Evolutionary conservation across 2,113 vertebrate genomes (phyloP).

Genomic region (Theristicus caerulescens): DNA sequence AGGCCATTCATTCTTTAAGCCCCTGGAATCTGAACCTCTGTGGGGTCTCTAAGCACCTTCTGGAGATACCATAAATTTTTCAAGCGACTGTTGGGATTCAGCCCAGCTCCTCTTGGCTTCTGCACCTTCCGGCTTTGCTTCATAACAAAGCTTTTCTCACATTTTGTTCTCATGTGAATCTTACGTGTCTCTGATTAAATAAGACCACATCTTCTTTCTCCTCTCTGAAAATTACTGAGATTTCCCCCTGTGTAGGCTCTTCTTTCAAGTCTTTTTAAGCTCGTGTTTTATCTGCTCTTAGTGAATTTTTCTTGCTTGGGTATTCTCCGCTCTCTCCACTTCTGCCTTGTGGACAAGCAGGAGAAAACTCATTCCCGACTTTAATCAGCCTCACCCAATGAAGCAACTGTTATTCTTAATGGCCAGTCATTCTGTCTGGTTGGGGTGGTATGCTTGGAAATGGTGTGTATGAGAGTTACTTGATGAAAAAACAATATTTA

Average conservation of each 20-base stretch:
- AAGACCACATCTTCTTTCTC: background rate
- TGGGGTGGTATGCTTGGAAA: background rate
- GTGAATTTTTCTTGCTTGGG: background rate
- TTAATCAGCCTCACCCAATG: background rate
- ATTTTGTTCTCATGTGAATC: background rate
- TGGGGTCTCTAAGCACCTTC: constrained; percentile 37
- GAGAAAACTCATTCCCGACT: background rate
- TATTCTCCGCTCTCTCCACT: background rate
- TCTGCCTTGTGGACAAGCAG: background rate
- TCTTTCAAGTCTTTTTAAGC: background rate
- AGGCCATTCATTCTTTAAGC: constrained; percentile 3
- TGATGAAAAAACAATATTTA: background rate
- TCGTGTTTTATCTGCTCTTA: background rate
- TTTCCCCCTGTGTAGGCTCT: background rate
- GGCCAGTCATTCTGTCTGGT: background rate
- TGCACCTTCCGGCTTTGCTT: background rate
- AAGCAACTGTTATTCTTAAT: background rate
- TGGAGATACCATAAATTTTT: constrained; percentile 29
- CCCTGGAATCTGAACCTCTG: background rate
- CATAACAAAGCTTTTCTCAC: background rate
- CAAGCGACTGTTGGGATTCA: background rate
- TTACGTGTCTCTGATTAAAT: background rate
- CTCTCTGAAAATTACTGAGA: background rate
- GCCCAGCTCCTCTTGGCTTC: constrained; percentile 8
- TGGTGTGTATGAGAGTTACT: background rate